Base-by-base conservation (phyloP, 2,888 invertebrate species). In the Xanthia togata region DNA sequence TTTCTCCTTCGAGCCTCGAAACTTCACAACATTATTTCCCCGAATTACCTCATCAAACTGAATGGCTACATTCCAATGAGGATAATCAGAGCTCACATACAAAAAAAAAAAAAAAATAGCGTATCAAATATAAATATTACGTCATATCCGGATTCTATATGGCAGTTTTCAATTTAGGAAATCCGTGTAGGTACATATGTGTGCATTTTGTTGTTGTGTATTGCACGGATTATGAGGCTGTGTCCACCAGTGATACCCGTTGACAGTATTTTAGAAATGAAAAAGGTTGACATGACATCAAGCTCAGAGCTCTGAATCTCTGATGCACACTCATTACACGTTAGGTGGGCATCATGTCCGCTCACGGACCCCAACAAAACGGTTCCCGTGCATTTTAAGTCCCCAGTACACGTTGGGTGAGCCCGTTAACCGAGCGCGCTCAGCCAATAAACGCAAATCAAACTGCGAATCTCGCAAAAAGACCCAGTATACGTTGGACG, bases 121-220 rank as follows among this genome's bases (percentile, higher is more conserved):
- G 57, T 31, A 73, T 77, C 76, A 69, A 77, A 71, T 81, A 84
- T 73, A 68, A 79, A 81, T 76, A 73, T 77, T 14, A 71, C 70
- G 73, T 73, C 82, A 85, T 84, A 71, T 80, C 76, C 68, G 82
- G 31, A 60, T 71, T n/a, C 70, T 57, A 68, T 75, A 81, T 44
- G 55, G 73, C 60, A 84, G 84, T 85, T 84, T 84, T 82, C 84
- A 82, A 85, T 84, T 79, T 82, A 82, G 79, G 62, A 84, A 60
- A 85, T 79, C 76, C 59, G 55, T 72, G 67, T 35, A 38, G 23
- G 4, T 44, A 78, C 6, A 59, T 70, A 64, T 60, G 47, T 64
- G 23, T 77, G 72, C 26, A 73, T 68, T 83, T 81, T 75, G 71
- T 77, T 84, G 73, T 59, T 65, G n/a, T 53, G 31, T 74, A 55